Evolutionary conservation across 2,888 invertebrate species (phyloP), one percentile per base, ranked within the genome.

Genomic region (Ormia ochracea): DNA sequence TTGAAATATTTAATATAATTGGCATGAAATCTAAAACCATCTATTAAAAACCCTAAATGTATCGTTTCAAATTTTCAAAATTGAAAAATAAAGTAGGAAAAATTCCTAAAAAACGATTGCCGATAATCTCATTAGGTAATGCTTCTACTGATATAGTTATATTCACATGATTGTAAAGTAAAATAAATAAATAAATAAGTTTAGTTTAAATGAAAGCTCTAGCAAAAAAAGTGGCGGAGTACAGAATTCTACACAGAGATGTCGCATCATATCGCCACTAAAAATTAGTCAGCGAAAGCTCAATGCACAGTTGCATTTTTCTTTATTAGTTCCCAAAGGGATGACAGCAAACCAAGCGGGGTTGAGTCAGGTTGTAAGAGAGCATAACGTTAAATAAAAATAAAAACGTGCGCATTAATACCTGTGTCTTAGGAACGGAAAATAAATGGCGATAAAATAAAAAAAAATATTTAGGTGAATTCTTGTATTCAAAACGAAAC

Each of bases 301-400:
- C 3, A 0, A 1, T 9, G 6, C 65, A 70, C 21, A 12, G 70
- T 75, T 79, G 79, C 9, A 70, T 45, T 58, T 33, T 3, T 10
- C 3, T 21, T 21, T 41, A 12, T 19, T 50, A 81, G 78, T 70
- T 66, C 26, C 21, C 10, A 59, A 66, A 56, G 59, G 43, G 56
- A 75, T 78, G 74, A 81, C 81, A 81, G 74, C 81, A 81, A 81
- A 56, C 61, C 41, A 36, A 52, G 48, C 70, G 74, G 75, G 41
- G 48, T 65, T 77, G 12, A 48, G 36, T 23, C 0, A 36, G 19
- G 10, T 7, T 28, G 23, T 14, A 38, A 65, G 31, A 61, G 48
- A 69, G 43, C 28, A 54, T 45, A 61, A 68, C 56, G 28, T 54
- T 58, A 63, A 65, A 70, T 41, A 10, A 59, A 54, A 66, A 50